These are phyloP conservation scores for Philereme vetulata DNA, from an alignment of 2,888 invertebrate species.

Conservation along the genomic window DNA sequence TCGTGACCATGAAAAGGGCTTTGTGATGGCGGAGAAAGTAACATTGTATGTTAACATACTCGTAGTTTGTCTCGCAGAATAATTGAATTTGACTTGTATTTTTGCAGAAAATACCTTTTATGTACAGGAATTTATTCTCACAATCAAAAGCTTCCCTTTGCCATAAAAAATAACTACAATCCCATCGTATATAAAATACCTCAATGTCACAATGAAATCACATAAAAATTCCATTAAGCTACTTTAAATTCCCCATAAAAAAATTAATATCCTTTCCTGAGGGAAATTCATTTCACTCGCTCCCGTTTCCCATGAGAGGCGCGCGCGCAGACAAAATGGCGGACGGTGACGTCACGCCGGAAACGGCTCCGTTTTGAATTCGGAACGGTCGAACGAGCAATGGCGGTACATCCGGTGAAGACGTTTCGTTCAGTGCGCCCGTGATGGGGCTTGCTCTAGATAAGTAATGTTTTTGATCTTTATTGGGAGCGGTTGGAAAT, in stretches of 20 bases:
- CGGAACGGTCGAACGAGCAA: conserved; percentile 83
- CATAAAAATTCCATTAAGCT: conserved; percentile 27
- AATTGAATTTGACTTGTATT: too few relatives aligned
- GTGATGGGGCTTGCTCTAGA: conserved; percentile 40
- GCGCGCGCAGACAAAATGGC: conserved; percentile 73
- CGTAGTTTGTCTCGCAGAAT: too few relatives aligned
- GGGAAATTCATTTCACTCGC: conserved; percentile 73
- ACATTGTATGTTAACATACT: too few relatives aligned
- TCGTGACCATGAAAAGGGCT: too few relatives aligned
- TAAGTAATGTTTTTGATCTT: conserved; percentile 37
- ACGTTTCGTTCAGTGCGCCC: conserved; percentile 78
- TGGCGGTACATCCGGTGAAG: conserved; percentile 83
- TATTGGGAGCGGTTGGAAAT: conserved; percentile 29
- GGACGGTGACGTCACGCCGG: conserved; percentile 78
- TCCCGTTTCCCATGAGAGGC: conserved; percentile 74
- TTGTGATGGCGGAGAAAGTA: too few relatives aligned
- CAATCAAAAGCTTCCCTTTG: neutral
- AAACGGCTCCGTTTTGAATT: conserved; percentile 83
- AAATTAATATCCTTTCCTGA: conserved; percentile 63
- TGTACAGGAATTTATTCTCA: neutral
- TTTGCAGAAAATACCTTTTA: too few relatives aligned
- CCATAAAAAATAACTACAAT: conserved; percentile 18
- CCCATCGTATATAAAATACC: conserved; percentile 8
- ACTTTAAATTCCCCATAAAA: conserved; percentile 43
- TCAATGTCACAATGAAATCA: conserved; percentile 27